Percentiles rank a stretch among this genome's conserved stretches.
Evolutionary conservation across 37 sponge, comb jelly and placozoan genomes (phyloP).

Genomic region (Cliona cf. orientalis): DNA sequence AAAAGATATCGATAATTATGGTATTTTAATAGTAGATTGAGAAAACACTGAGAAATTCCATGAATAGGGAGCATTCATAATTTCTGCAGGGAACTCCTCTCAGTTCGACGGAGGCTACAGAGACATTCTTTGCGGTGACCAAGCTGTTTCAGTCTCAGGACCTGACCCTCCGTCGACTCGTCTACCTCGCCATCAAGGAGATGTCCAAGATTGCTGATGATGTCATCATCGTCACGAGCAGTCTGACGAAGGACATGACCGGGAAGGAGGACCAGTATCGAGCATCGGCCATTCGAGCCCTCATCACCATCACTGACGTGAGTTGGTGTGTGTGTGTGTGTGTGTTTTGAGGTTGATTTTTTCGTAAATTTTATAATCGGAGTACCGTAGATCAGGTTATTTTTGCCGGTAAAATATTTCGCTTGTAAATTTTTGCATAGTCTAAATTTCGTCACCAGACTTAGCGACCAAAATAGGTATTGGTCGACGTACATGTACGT

Average conservation of each 20-base stretch:
- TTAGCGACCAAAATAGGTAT: no score
- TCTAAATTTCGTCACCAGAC: not conserved
- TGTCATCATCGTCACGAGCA: constrained; percentile 99
- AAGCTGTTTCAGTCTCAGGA: constrained; percentile 96
- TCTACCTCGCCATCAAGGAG: constrained; percentile 87
- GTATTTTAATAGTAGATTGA: no score
- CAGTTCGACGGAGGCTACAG: constrained; percentile 86
- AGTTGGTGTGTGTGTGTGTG: constrained; percentile 9
- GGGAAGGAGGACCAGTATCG: constrained; percentile 97
- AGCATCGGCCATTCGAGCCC: constrained; percentile 87
- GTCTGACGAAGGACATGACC: constrained; percentile 97
- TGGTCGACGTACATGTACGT: no score
- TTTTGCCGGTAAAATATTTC: no score
- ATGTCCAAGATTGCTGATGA: constrained; percentile 89
- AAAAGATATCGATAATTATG: no score
- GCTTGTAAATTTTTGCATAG: no score
- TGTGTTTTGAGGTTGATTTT: not conserved
- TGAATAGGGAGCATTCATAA: no score
- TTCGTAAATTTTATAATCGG: no score
- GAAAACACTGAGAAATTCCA: no score
- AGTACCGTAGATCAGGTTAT: no score
- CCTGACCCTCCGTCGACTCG: constrained; percentile 81
- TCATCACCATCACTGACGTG: constrained; percentile 92
- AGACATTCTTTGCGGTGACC: constrained; percentile 96
- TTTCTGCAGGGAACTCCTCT: constrained; percentile 79